Base-by-base conservation (phyloP, 2,888 invertebrate species). In the Microctonus hyperodae region DNA sequence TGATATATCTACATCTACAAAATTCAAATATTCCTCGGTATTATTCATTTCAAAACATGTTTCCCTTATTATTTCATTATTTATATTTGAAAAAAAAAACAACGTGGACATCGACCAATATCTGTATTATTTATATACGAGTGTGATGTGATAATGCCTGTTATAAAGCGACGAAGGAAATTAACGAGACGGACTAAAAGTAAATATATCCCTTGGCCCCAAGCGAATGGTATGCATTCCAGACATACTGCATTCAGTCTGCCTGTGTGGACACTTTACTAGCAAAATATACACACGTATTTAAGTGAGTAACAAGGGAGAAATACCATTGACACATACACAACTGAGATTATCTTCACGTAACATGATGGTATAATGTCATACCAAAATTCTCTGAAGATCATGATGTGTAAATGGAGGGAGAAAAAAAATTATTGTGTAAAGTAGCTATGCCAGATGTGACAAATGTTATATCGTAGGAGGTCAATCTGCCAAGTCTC, bases 171-270 rank as follows among this genome's bases (percentile, higher is more conserved):
- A 33, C n/a, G 13, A 28, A 62, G 62, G 16, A 62, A 62, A 62
- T 62, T 53, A 62, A 62, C 53, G 62, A 62, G 40, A 53, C 62
- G 50, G 33, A 61, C 66, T 66, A 25, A 56, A 62, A 37, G 62
- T 67, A 67, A 67, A 67, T 67, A 62, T 67, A 67, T 62, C 62
- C 62, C 62, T 48, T 60, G 61, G 66, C 66, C 61, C 56, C 28
- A 35, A 37, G 35, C 22, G 53, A 40, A 62, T 53, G 53, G 53
- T 53, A 62, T 37, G 62, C 62, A 37, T 31, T 61, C 61, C 61
- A 61, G 61, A 33, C 50, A 51, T 22, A 62, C 25, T 63, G 62
- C 67, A 67, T 67, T n/a, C n/a, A n/a, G n/a, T 67, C 67, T 63
- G 56, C 25, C 23, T 22, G 51, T 51, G 61, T 33, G 60, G 56